A percentile compares a stretch with the other conserved stretches of the same genome.
These are phyloP conservation scores for Sisyra nigra DNA, from an alignment of 2,888 invertebrate species.

Conservation along the genomic window DNA sequence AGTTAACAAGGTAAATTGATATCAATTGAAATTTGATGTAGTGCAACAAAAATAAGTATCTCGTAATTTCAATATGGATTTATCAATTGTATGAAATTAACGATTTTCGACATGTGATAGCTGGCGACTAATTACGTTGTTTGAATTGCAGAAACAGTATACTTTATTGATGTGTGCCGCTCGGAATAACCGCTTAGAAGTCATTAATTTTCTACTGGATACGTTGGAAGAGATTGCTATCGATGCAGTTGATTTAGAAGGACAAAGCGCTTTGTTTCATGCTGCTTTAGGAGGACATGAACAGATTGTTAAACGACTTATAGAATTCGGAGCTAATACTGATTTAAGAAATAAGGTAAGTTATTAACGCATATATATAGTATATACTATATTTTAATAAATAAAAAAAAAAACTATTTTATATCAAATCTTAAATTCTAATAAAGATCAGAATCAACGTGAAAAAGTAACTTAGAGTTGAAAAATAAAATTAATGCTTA, in stretches of 20 bases:
- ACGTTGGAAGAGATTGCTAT: conserved; percentile 39
- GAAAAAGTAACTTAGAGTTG: too few relatives aligned
- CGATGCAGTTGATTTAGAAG: conserved; percentile 46
- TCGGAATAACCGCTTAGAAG: conserved; percentile 48
- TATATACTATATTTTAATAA: too few relatives aligned
- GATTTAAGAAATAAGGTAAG: conserved; percentile 54
- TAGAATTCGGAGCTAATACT: conserved; percentile 49
- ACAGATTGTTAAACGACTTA: conserved; percentile 42
- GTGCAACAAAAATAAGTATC: neutral
- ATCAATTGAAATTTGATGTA: too few relatives aligned
- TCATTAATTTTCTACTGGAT: conserved; percentile 47
- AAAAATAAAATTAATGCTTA: too few relatives aligned
- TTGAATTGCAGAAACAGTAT: conserved; percentile 42
- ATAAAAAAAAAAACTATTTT: too few relatives aligned
- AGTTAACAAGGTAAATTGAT: conserved; percentile 44
- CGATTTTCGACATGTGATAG: neutral
- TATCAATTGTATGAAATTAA: neutral
- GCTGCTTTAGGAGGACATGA: conserved; percentile 60
- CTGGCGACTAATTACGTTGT: neutral
- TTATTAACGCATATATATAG: too few relatives aligned
- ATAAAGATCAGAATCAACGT: too few relatives aligned
- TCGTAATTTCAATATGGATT: neutral
- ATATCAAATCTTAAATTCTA: too few relatives aligned
- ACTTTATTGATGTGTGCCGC: conserved; percentile 62
- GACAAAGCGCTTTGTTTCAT: conserved; percentile 58